Percentiles rank a stretch among this genome's conserved stretches.
Evolutionary conservation across 2,797 vertebrate genomes (phyloP).

Genomic region (Pangasius larnaudii): DNA sequence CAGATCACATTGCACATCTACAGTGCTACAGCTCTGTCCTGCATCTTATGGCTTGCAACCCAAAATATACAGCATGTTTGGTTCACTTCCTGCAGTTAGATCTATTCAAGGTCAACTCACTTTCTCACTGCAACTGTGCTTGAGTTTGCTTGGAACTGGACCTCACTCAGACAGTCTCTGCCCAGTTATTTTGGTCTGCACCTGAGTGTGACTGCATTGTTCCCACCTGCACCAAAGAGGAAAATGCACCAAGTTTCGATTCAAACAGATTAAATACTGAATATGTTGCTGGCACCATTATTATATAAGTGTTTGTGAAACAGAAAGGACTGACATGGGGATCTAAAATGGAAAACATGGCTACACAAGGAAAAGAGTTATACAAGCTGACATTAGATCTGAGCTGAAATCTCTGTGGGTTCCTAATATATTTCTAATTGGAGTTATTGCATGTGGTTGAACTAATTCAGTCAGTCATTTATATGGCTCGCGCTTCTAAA

Average conservation of each 20-base stretch:
- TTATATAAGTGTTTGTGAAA: not conserved
- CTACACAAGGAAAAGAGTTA: not conserved
- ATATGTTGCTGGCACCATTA: not conserved
- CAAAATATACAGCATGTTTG: slow-evolving; percentile 9
- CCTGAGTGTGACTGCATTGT: not conserved
- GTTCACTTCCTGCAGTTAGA: not conserved
- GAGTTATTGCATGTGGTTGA: slow-evolving; percentile 18
- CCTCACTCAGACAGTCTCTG: slow-evolving; percentile 3
- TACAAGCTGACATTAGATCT: not conserved
- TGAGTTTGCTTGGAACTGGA: not conserved
- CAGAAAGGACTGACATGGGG: not conserved
- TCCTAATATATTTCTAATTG: slow-evolving; percentile 33
- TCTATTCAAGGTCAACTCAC: not conserved
- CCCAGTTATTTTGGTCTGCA: not conserved
- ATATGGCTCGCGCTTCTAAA: not conserved
- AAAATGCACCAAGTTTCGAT: not conserved
- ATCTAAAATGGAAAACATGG: not conserved
- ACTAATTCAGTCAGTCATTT: slow-evolving; percentile 33
- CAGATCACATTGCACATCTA: not conserved
- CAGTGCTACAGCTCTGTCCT: not conserved
- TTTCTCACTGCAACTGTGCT: not conserved
- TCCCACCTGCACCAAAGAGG: not conserved
- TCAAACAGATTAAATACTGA: not conserved
- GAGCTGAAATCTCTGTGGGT: slow-evolving; percentile 9
- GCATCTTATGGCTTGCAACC: not conserved